Percentiles rank a stretch among this genome's conserved stretches.
phyloP scores from a whole-genome alignment of 2,113 vertebrate species.

The Scatophagus argus region DNA sequence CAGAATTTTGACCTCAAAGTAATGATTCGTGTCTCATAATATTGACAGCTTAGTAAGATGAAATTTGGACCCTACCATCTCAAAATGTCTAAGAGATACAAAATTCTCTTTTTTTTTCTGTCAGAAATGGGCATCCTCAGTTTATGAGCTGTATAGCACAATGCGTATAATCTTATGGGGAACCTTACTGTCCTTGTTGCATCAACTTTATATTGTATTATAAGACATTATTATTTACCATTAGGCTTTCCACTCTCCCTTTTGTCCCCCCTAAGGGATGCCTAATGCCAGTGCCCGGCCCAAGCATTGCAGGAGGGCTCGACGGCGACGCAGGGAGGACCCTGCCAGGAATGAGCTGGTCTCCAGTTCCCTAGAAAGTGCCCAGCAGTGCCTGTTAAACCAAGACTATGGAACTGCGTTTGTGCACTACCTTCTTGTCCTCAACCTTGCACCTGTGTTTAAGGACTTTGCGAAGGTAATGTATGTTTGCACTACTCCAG shows the following conservation, averaged over 20 bases:
- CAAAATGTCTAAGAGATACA: neutral
- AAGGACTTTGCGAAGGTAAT: constrained; percentile 85
- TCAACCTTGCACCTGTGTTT: constrained; percentile 92
- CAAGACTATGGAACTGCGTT: constrained; percentile 96
- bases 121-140: neutral
- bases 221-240: neutral
- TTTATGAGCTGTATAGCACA: neutral
- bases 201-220: neutral
- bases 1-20: neutral
- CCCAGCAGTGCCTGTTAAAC: constrained; percentile 90
- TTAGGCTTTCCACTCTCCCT: neutral
- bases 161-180: too few relatives aligned
- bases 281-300: constrained; percentile 77
- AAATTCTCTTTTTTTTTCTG: neutral
- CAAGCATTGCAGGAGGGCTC: constrained; percentile 74
- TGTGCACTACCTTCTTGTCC: constrained; percentile 94
- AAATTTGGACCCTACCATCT: neutral
- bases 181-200: too few relatives aligned
- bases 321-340: constrained; percentile 77
- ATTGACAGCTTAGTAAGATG: neutral
- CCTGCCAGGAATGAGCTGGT: constrained; percentile 88
- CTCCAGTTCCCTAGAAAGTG: constrained; percentile 92
- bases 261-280: constrained; percentile 72
- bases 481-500: neutral
- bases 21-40: too few relatives aligned